phyloP scores from a whole-genome alignment of 2,113 vertebrate species.

The Nestor notabilis region DNA sequence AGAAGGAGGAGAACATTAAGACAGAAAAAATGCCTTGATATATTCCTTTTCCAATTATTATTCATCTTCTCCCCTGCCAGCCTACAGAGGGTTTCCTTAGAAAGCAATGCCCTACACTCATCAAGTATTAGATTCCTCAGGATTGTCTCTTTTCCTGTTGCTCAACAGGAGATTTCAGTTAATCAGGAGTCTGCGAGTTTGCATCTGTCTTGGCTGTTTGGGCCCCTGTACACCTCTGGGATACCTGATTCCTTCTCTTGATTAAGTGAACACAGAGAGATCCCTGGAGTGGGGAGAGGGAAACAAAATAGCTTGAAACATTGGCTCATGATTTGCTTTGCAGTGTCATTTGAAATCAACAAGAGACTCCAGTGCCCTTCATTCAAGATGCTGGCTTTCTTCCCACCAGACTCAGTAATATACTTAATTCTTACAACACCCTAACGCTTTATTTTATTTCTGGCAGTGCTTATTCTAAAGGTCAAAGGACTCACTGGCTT shows the following conservation, averaged over 20 bases:
- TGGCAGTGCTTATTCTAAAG: constrained; percentile 9
- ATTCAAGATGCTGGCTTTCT: neutral
- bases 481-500: constrained; percentile 14
- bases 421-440: constrained; percentile 22
- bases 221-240: neutral
- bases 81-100: neutral
- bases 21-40: neutral
- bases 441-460: constrained; percentile 27
- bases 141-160: neutral
- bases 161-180: neutral
- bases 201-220: neutral
- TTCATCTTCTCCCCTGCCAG: neutral
- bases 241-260: neutral
- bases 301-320: neutral
- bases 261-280: neutral
- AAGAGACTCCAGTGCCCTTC: neutral
- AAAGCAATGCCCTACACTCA: neutral
- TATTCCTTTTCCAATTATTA: neutral
- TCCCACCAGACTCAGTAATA: constrained; percentile 3
- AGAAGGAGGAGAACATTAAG: neutral
- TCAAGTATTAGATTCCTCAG: neutral
- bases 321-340: neutral
- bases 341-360: constrained; percentile 3
- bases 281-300: neutral
- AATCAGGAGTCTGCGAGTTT: neutral